phyloP scores from a whole-genome alignment of 2,113 vertebrate genomes.

The Perca schrenkii region DNA sequence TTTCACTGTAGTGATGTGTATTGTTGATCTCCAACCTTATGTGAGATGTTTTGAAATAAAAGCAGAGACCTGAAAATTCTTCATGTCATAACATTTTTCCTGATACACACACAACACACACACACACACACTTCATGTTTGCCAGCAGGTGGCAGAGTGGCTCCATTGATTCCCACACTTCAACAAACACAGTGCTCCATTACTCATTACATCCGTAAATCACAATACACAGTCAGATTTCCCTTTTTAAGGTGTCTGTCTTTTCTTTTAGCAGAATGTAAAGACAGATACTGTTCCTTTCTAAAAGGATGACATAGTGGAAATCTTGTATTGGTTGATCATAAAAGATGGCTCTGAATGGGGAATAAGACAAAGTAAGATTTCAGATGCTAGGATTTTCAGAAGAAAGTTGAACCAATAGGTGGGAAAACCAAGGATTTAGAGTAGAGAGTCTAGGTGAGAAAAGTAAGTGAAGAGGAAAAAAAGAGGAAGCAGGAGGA shows the following conservation, averaged over 20 bases:
- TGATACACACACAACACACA: neutral
- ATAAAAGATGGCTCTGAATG: neutral
- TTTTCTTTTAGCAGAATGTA: slow-evolving; percentile 1
- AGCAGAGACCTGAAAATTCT: neutral
- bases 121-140: neutral
- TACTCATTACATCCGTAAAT: neutral
- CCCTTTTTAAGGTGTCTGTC: neutral
- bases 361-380: neutral
- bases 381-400: neutral
- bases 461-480: slow-evolving; percentile 54
- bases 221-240: neutral
- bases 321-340: neutral
- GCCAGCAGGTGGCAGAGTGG: slow-evolving; percentile 76
- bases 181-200: neutral
- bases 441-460: slow-evolving; percentile 36
- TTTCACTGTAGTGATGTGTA: neutral
- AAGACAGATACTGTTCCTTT: neutral
- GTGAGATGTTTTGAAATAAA: neutral
- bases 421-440: slow-evolving; percentile 30
- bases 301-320: neutral
- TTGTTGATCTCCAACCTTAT: neutral
- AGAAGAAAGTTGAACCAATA: neutral
- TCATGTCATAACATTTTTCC: neutral
- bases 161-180: slow-evolving; percentile 1
- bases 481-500: slow-evolving; percentile 53